These are phyloP conservation scores for Manis crassicaudata DNA, from an alignment of 2,797 vertebrate genomes.

Conservation along the genomic window DNA sequence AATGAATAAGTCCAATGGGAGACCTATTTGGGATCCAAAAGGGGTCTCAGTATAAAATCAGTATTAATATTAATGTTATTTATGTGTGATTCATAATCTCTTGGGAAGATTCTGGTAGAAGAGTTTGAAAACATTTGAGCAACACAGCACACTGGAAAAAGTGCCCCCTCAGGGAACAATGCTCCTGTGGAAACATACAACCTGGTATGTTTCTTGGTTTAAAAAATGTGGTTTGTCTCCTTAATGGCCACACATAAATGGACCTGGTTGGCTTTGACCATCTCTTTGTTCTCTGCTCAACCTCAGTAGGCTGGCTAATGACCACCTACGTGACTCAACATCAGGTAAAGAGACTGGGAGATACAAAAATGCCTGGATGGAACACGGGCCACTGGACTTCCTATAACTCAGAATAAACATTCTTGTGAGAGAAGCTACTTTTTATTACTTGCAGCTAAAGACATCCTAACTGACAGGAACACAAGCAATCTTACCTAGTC, in stretches of 20 bases:
- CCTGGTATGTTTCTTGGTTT: neutral
- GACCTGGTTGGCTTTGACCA: neutral
- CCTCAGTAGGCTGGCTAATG: neutral
- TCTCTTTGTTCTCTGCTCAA: neutral
- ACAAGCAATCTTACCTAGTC: neutral
- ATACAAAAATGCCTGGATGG: neutral
- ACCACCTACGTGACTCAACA: neutral
- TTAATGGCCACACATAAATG: neutral
- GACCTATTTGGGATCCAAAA: neutral
- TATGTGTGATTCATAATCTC: neutral
- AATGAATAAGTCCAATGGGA: neutral
- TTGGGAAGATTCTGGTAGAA: neutral
- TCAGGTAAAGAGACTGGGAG: neutral
- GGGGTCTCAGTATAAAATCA: neutral
- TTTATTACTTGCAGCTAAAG: neutral
- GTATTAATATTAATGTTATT: neutral
- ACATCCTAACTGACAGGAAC: neutral
- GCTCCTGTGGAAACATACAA: neutral
- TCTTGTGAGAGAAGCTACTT: neutral
- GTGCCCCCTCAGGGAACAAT: neutral
- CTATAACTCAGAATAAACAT: neutral
- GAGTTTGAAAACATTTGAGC: neutral
- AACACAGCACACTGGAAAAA: neutral
- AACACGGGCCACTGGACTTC: neutral
- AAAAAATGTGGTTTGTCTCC: neutral